Base-by-base conservation (phyloP, 2,888 invertebrate species). In the Aethes cnicana region DNA sequence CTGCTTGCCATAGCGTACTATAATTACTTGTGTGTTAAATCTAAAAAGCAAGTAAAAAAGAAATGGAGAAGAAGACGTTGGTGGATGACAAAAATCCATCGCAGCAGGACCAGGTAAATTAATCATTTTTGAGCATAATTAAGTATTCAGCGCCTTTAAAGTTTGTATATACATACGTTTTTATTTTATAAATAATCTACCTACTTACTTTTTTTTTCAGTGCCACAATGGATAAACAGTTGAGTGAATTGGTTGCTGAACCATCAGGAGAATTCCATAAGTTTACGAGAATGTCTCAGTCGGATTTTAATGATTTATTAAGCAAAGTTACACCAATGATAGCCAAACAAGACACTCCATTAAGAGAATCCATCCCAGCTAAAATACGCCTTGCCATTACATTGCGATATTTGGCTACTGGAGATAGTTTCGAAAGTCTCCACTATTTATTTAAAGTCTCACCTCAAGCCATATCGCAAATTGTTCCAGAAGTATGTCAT, bases 261-360 rank as follows among this genome's bases (percentile, higher is more conserved):
- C 44, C 46, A 25, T 55, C 55, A 26, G 37, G 42, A 20, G 56
- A 59, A 56, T 62, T 61, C 44, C 23, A 57, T 39, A 61, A 59
- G 49, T 58, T 62, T 57, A 49, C 54, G 6, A 23, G 57, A 43
- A 59, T 59, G 55, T 59, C 61, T 37, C 11, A n/a, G 8, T 9
- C n/a, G 7, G 59, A 57, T 54, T 56, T 61, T 54, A 52, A 57
- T 21, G 23, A 47, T 18, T 46, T 60, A 28, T 17, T 57, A 25
- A 47, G 48, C 26, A 39, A 52, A 33, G 23, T 56, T 44, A 43
- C 35, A 35, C 33, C 52, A 47, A 11, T 37, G 36, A 46, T 55
- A 39, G 17, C 32, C n/a, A 54, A 47, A 39, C 37, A 52, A 49
- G 37, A 53, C 32, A 53, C 47, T 16, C 26, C n/a, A 26, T 26